Evolutionary conservation across 1,140 invertebrate genomes (phyloP).

Genomic region (Calliphora vicina): DNA sequence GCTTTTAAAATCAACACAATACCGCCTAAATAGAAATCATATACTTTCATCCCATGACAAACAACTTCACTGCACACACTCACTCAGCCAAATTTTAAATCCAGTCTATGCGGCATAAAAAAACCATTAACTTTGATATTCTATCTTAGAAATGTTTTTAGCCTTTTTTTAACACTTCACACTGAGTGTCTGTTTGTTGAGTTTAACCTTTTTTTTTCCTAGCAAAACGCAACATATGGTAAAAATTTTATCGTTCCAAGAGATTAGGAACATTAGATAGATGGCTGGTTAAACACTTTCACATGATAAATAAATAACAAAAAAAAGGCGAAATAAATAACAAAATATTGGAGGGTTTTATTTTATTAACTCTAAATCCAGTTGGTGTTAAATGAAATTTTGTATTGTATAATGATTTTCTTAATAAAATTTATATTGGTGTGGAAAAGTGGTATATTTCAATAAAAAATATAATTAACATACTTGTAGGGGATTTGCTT

Average conservation of each 20-base stretch:
- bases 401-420: background rate
- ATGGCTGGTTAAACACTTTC: background rate
- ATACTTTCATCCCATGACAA: background rate
- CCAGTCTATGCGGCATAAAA: background rate
- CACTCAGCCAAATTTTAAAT: background rate
- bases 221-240: background rate
- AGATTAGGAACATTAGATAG: background rate
- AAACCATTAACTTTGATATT: slow-evolving; percentile 1
- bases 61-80: background rate
- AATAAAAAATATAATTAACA: no score
- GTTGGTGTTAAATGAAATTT: background rate
- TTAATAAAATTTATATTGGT: background rate
- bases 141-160: background rate
- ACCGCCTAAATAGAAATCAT: background rate
- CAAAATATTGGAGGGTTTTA: no score
- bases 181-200: background rate
- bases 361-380: background rate
- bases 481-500: no score
- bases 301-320: background rate
- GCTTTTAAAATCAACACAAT: background rate
- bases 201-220: background rate
- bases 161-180: background rate
- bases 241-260: background rate
- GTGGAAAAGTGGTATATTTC: no score
- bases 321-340: background rate